Base-by-base conservation (phyloP, 2,113 vertebrate species). In the Rhynchomys soricoides region DNA sequence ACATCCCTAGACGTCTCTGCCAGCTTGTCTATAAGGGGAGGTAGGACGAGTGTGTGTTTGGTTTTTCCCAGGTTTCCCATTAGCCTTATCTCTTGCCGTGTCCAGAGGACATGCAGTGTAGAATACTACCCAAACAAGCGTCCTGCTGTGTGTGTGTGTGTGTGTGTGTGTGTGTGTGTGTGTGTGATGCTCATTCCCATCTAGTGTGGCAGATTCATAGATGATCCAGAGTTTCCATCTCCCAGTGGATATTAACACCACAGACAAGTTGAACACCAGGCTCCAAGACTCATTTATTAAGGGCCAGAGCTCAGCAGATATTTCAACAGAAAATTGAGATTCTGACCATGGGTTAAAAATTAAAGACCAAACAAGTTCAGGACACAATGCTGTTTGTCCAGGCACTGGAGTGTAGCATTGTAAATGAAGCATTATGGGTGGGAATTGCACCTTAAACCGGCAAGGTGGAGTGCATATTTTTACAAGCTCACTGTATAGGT, bases 301-400 rank as follows among this genome's bases (percentile, higher is more conserved):
- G 17, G 55, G 68, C 74, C 11, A 3, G 48, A 74, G 31, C 93
- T 86, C 34, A 26, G 70, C 31, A 1, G 15, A 16, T 24, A 16
- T 26, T 15, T 8, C 31, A 64, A 2, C 0, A 1, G 43, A 71
- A 85, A 22, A 21, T 21, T 52, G 93, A 93, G 90, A 74, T 24
- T 95, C 94, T 89, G 90, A 34, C 73, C 62, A 9, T 16, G n/a
- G 31, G 13, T 97, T 95, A 93, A 98, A 97, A 94, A 97, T 97
- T 93, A 96, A 96, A 97, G 83, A 59, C 73, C 0, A 26, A 94
- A 2, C 1, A 0, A 89, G 77, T 88, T 83, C 40, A 50, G 92
- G 95, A 40, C 86, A 24, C 89, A 62, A 78, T 86, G 86, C 59
- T 78, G 82, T 97, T 97, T 96, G 93, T 70, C 86, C 89, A 90